These are phyloP conservation scores for Pseudomyrmex sp. DNA, from an alignment of 1,140 invertebrate species.

Conservation along the genomic window DNA sequence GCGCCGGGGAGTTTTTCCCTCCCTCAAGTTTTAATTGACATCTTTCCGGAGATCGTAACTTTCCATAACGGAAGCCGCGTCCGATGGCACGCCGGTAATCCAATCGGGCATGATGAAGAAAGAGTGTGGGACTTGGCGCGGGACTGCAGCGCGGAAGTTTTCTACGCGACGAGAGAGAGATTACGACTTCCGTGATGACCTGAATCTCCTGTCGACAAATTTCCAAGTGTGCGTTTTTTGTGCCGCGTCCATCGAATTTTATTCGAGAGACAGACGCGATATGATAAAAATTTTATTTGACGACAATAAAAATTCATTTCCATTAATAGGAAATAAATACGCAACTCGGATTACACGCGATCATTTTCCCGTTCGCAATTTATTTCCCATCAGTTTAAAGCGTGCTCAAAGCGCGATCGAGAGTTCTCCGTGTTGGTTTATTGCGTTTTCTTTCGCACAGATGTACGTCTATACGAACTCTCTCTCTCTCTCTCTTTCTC, in stretches of 20 bases:
- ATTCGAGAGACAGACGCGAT: too few relatives aligned
- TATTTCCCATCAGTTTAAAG: too few relatives aligned
- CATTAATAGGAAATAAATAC: not conserved
- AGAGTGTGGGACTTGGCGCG: constrained; percentile 1
- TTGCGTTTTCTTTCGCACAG: not conserved
- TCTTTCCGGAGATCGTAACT: constrained; percentile 49
- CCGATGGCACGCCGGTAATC: constrained; percentile 44
- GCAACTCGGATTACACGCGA: not conserved
- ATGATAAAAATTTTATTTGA: too few relatives aligned
- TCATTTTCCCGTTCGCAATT: too few relatives aligned
- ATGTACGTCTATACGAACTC: not conserved
- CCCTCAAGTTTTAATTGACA: constrained; percentile 61
- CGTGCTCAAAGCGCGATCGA: not conserved
- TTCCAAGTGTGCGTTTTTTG: not conserved
- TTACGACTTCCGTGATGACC: constrained; percentile 21
- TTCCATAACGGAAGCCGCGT: constrained; percentile 49
- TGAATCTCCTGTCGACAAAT: constrained; percentile 29
- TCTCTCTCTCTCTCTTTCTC: not conserved
- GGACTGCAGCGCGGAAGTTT: constrained; percentile 17
- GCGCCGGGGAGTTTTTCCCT: constrained; percentile 35
- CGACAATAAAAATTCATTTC: not conserved
- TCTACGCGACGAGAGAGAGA: constrained; percentile 23
- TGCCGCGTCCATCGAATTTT: too few relatives aligned
- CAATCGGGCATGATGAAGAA: constrained; percentile 38
- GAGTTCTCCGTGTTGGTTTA: not conserved